Conservation (phyloP, 1,140 invertebrate species). For the Bombus turneri region DNA sequence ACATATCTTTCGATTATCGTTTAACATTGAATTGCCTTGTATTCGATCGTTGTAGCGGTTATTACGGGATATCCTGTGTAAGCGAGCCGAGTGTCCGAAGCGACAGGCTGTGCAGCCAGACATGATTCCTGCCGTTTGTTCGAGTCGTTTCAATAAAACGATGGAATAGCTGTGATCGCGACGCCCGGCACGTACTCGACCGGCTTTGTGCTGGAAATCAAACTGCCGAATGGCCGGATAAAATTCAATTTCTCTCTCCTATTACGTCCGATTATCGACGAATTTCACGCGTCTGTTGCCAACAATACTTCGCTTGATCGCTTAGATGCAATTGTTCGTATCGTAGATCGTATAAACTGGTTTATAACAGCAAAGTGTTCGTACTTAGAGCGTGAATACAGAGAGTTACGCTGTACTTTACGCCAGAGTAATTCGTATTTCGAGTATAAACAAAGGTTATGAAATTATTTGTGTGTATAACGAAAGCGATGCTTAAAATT, state of each 20-base stretch:
- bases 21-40: not conserved
- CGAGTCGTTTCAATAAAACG: constrained; percentile 71
- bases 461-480: too few species aligned
- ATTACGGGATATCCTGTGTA: constrained; percentile 34
- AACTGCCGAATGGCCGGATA: not conserved
- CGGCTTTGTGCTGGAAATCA: constrained; percentile 12
- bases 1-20: not conserved
- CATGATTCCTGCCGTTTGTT: constrained; percentile 82
- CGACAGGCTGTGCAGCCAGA: constrained; percentile 77
- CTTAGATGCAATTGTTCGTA: too few species aligned
- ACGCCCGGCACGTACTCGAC: constrained; percentile 9
- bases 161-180: constrained; percentile 33
- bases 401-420: too few species aligned
- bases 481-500: too few species aligned
- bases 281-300: not conserved
- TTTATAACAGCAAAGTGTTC: too few species aligned
- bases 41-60: not conserved
- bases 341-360: too few species aligned
- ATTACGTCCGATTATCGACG: not conserved
- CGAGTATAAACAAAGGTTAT: too few species aligned
- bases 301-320: not conserved
- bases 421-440: too few species aligned
- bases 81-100: constrained; percentile 41
- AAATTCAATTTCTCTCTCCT: constrained; percentile 1
- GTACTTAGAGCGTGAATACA: too few species aligned